phyloP scores from a whole-genome alignment of 1,140 invertebrate species.

The Drosophila albomicans region DNA sequence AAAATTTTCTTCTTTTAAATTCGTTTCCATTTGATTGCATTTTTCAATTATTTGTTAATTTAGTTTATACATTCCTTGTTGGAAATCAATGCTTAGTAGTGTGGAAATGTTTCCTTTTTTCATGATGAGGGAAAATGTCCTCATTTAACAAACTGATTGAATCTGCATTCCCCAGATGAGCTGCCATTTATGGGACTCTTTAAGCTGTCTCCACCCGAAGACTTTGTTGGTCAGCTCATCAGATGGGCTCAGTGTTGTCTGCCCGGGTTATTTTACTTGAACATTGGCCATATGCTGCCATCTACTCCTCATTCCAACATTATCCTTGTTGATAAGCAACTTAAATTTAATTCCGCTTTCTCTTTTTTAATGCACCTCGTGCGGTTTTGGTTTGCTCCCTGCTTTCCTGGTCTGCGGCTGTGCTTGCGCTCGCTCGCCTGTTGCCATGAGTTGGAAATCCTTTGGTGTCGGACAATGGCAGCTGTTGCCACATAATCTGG shows the following conservation, averaged over 20 bases:
- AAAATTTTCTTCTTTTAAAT: background rate
- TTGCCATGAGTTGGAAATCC: slow-evolving; percentile 57
- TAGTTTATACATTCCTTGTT: slow-evolving; percentile 3
- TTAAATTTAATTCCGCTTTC: slow-evolving; percentile 47
- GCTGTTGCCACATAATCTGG: slow-evolving; percentile 71
- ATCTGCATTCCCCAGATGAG: slow-evolving; percentile 3
- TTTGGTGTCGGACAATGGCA: slow-evolving; percentile 50
- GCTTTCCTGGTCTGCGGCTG: slow-evolving; percentile 10
- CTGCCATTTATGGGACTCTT: background rate
- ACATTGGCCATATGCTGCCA: slow-evolving; percentile 28
- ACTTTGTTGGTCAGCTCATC: slow-evolving; percentile 1
- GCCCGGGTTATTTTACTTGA: slow-evolving; percentile 25
- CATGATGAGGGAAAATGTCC: background rate
- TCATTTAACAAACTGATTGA: slow-evolving; percentile 4
- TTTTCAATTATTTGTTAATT: slow-evolving; percentile 7
- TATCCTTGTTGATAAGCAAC: slow-evolving; percentile 25
- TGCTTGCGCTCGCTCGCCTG: slow-evolving; percentile 29
- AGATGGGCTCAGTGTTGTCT: slow-evolving; percentile 5
- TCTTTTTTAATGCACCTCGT: slow-evolving; percentile 17
- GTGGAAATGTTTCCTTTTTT: background rate
- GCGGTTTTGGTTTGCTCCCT: slow-evolving; percentile 8
- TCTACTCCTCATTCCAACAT: background rate
- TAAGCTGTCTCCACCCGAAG: background rate
- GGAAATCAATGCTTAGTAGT: background rate
- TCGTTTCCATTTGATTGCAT: background rate